Base-by-base conservation (phyloP, 2,113 vertebrate genomes). In the Aleadryas rufinucha region DNA sequence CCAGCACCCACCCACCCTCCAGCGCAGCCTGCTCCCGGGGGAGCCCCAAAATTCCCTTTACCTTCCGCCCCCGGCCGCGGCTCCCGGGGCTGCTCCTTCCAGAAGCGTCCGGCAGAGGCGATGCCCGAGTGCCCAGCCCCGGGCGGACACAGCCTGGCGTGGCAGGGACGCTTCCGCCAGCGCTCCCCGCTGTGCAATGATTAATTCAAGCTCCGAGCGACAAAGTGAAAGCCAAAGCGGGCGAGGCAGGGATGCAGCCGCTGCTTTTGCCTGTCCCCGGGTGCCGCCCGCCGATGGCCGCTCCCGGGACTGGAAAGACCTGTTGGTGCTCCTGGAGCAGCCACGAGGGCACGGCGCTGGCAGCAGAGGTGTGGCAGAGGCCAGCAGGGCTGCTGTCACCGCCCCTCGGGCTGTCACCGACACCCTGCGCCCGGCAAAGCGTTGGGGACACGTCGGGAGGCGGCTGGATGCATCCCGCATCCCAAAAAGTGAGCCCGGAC, bases 121-220 rank as follows among this genome's bases (percentile, higher is more conserved):
- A 64, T 84, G 77, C 14, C 53, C 57, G 13, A 21, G 56, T 57
- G 56, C 56, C 57, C 56, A 5, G 64, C 30, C 31, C 41, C 1
- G 42, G 17, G 30, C 0, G 1, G 30, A 2, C 24, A 4, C 35
- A 44, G n/a, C 49, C 60, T 4, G 28, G 13, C 1, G 3, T 26
- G 60, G 4, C 54, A 0, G 35, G 16, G 83, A 26, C 19, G 0
- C 44, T 13, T 16, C 52, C 33, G 8, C 17, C 47, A 26, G 52
- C 24, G 0, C 4, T 26, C 4, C 1, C 56, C 3, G 0, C 21
- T 7, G 44, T 1, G 7, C 4, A 0, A 2, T 3, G 64, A 72
- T 42, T 35, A 19, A 77, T 27, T 37, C 53, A 3, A 78, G 61
- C 71, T 24, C 69, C 4, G 3, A 4, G 53, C 37, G 33, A 42